Evolutionary conservation across 2,797 vertebrate genomes (phyloP).

Genomic region (Gambusia yucatana): DNA sequence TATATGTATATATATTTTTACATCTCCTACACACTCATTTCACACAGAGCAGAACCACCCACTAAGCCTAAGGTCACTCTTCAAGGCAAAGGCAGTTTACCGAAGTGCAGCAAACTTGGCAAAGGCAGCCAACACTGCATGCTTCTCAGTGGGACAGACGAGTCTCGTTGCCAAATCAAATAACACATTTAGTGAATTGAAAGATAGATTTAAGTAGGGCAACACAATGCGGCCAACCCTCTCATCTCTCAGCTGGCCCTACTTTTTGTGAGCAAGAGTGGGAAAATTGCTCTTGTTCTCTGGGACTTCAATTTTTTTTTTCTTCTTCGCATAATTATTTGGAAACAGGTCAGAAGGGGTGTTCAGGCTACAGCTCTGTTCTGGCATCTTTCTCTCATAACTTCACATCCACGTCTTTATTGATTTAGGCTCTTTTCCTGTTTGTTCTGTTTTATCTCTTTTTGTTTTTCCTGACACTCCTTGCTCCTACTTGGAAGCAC

Average conservation of each 20-base stretch:
- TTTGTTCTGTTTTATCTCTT: constrained; percentile 26
- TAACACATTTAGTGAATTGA: constrained; percentile 96
- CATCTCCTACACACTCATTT: constrained; percentile 36
- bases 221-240: constrained; percentile 88
- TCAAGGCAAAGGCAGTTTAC: constrained; percentile 88
- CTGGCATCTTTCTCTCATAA: constrained; percentile 63
- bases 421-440: constrained; percentile 29
- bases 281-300: constrained; percentile 92
- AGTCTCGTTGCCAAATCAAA: constrained; percentile 94
- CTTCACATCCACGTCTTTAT: constrained; percentile 39
- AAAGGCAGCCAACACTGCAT: constrained; percentile 89
- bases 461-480: constrained; percentile 18
- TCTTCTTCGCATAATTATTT: constrained; percentile 88
- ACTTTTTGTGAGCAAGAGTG: constrained; percentile 86
- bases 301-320: constrained; percentile 87
- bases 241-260: constrained; percentile 86
- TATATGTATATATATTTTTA: constrained; percentile 19
- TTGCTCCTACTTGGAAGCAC: constrained; percentile 56
- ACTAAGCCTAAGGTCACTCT: constrained; percentile 93
- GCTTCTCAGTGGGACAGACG: constrained; percentile 91
- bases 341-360: constrained; percentile 92
- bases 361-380: constrained; percentile 86
- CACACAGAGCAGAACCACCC: constrained; percentile 87
- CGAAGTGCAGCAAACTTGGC: constrained; percentile 89
- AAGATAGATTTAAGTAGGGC: constrained; percentile 95